phyloP scores from a whole-genome alignment of 2,888 invertebrate species.

The Lycophotia porphyrea region DNA sequence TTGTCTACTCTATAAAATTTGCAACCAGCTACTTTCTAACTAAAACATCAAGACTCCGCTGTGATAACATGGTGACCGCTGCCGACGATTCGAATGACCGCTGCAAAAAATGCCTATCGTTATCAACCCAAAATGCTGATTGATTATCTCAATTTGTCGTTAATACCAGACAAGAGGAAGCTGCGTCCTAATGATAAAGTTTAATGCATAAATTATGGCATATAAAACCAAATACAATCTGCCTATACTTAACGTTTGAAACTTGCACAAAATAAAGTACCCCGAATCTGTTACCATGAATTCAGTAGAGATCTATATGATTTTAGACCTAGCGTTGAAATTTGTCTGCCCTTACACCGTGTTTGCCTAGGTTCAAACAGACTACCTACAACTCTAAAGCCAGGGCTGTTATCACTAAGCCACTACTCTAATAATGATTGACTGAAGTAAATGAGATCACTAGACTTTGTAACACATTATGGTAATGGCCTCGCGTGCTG shows the following conservation, averaged over 20 bases:
- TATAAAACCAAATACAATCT: background rate
- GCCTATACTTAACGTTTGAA: background rate
- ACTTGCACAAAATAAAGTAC: background rate
- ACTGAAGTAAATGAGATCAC: slow-evolving; percentile 14
- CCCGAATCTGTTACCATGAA: background rate
- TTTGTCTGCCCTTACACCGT: background rate
- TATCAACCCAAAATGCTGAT: slow-evolving; percentile 11
- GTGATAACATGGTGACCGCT: background rate
- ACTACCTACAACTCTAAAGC: background rate
- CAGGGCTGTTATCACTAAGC: background rate
- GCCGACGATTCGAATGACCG: background rate
- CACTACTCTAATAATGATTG: background rate
- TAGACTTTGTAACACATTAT: slow-evolving; percentile 20
- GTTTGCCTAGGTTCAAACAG: background rate
- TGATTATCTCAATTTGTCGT: slow-evolving; percentile 11
- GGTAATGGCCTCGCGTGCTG: slow-evolving; percentile 37
- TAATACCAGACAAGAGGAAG: slow-evolving; percentile 15
- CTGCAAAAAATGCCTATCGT: background rate
- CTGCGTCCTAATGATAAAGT: slow-evolving; percentile 24
- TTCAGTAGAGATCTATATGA: background rate
- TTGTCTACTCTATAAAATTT: background rate
- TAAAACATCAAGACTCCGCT: background rate
- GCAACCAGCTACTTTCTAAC: background rate
- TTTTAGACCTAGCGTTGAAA: background rate
- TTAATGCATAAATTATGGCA: background rate